A percentile compares a stretch with the other conserved stretches of the same genome.
phyloP scores from a whole-genome alignment of 2,888 invertebrate genomes.

The Scelioninae gen. 1 region DNA sequence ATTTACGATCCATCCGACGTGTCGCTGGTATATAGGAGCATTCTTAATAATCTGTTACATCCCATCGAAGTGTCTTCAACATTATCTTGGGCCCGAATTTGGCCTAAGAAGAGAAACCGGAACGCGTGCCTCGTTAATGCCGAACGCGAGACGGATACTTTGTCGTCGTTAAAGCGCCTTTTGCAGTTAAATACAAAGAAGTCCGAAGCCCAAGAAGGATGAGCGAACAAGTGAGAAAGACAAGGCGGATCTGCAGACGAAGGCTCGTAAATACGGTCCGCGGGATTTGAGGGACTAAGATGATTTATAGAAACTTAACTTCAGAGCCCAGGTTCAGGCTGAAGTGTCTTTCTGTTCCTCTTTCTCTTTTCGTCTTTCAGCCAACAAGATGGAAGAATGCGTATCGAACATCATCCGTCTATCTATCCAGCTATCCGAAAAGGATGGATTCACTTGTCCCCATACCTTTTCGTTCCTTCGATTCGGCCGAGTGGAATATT shows the following conservation, averaged over 20 bases:
- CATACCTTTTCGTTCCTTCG: constrained; percentile 65
- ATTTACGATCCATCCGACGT: constrained; percentile 59
- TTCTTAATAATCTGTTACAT: constrained; percentile 60
- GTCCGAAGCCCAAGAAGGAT: constrained; percentile 67
- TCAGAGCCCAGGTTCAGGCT: constrained; percentile 72
- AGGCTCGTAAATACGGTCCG: constrained; percentile 81
- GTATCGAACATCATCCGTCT: constrained; percentile 50
- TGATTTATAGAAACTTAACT: constrained; percentile 84
- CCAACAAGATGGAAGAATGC: constrained; percentile 60
- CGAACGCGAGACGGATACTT: constrained; percentile 76
- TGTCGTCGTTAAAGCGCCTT: constrained; percentile 81
- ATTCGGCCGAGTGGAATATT: constrained; percentile 70
- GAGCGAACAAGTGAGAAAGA: constrained; percentile 75
- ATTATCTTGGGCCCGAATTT: constrained; percentile 50
- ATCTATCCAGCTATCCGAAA: constrained; percentile 22
- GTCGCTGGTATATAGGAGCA: constrained; percentile 60
- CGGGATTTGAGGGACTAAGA: constrained; percentile 80
- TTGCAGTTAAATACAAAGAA: constrained; percentile 78
- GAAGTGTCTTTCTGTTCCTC: constrained; percentile 21
- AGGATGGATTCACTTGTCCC: constrained; percentile 57
- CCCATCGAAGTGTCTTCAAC: constrained; percentile 55
- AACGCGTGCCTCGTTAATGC: constrained; percentile 71
- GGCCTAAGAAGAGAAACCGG: constrained; percentile 60
- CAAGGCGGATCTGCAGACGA: constrained; percentile 73
- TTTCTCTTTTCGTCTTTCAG: constrained; percentile 17